Conservation (phyloP, 2,888 invertebrate genomes). For the Polyploca ridens region DNA sequence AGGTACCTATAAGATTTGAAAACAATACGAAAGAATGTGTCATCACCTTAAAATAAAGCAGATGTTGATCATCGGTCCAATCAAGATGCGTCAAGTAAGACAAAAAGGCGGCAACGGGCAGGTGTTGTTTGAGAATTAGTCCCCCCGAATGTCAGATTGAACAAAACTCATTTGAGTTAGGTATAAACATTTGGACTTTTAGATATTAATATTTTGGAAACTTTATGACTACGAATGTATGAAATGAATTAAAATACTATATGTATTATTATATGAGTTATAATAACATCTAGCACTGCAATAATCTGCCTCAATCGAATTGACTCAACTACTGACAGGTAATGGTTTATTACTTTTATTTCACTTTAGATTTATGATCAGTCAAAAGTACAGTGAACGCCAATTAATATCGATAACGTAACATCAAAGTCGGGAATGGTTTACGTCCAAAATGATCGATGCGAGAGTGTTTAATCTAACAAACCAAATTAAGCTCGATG, state of each 20-base stretch:
- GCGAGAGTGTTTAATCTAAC: constrained; percentile 49
- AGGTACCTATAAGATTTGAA: neutral
- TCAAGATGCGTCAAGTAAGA: constrained; percentile 5
- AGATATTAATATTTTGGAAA: neutral
- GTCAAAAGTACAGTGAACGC: constrained; percentile 47
- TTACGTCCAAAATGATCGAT: constrained; percentile 64
- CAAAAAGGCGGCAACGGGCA: neutral
- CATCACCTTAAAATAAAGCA: neutral
- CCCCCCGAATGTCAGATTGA: neutral
- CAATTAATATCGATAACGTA: constrained; percentile 65
- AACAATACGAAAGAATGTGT: neutral
- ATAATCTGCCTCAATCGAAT: constrained; percentile 14
- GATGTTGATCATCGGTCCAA: neutral
- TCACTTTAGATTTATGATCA: constrained; percentile 51
- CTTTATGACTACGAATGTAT: neutral
- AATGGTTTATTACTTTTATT: constrained; percentile 30
- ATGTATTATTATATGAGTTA: neutral
- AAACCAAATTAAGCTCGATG: constrained; percentile 45
- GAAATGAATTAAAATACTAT: too few species aligned
- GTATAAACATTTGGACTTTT: neutral
- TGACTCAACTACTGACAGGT: constrained; percentile 28
- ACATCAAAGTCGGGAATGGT: constrained; percentile 61
- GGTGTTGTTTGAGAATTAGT: neutral
- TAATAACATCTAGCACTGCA: neutral
- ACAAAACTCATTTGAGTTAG: neutral